A percentile compares a stretch with the other conserved stretches of the same genome.
Evolutionary conservation across 2,113 vertebrate genomes (phyloP).

Genomic region (Terrapene triunguis): DNA sequence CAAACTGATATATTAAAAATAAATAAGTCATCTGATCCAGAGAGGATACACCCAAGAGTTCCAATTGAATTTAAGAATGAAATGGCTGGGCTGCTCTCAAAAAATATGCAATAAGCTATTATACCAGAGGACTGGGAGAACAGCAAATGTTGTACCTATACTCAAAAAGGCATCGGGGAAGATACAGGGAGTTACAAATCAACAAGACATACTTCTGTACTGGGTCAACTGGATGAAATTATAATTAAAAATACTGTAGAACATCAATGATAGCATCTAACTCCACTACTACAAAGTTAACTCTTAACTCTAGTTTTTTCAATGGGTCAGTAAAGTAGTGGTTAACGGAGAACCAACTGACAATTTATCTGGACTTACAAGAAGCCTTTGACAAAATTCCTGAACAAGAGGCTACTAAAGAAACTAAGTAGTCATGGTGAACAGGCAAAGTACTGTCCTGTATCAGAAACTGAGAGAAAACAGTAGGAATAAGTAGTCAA

Average conservation of each 20-base stretch:
- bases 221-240: neutral
- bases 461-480: neutral
- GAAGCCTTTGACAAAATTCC: neutral
- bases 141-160: neutral
- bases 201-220: neutral
- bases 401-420: neutral
- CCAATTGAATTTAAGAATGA: neutral
- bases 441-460: neutral
- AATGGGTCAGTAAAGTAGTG: neutral
- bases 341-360: neutral
- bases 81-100: neutral
- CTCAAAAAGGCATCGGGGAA: neutral
- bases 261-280: neutral
- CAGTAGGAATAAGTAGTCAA: neutral
- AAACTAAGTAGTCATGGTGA: neutral
- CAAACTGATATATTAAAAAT: neutral
- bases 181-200: neutral
- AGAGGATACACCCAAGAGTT: neutral
- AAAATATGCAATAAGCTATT: neutral
- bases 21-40: rapidly evolving
- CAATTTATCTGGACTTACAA: neutral
- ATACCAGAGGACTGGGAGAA: neutral
- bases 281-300: neutral
- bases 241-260: neutral
- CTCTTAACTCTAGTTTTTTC: neutral